These are phyloP conservation scores for Euphydryas editha DNA, from an alignment of 2,888 invertebrate genomes.

Conservation along the genomic window DNA sequence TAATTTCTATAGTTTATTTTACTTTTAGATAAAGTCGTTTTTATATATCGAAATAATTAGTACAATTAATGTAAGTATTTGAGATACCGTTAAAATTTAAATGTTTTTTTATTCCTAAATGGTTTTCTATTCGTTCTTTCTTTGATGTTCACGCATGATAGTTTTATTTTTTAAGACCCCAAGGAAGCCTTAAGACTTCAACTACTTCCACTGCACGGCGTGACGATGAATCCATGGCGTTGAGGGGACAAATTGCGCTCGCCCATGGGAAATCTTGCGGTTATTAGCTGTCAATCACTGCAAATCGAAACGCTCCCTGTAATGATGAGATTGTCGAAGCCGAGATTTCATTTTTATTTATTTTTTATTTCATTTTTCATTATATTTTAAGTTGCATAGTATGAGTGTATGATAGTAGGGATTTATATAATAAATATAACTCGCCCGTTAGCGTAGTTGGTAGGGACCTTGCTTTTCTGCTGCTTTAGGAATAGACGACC, in stretches of 20 bases:
- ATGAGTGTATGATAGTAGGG: not conserved
- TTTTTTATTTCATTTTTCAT: not conserved
- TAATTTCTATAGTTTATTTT: too few relatives aligned
- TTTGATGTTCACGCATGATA: too few relatives aligned
- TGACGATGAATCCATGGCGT: slow-evolving; percentile 30
- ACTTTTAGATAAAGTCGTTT: too few relatives aligned
- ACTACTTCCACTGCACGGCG: slow-evolving; percentile 25
- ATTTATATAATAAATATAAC: too few relatives aligned
- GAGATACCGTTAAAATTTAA: too few relatives aligned
- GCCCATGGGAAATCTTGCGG: slow-evolving; percentile 73
- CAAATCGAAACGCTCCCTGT: slow-evolving; percentile 40
- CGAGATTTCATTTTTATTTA: slow-evolving; percentile 30
- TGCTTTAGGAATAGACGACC: too few relatives aligned
- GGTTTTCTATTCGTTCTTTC: too few relatives aligned
- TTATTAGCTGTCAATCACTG: slow-evolving; percentile 79
- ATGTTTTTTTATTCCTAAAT: too few relatives aligned
- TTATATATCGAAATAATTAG: too few relatives aligned
- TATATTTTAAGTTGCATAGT: not conserved
- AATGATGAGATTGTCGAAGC: slow-evolving; percentile 28
- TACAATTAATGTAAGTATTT: too few relatives aligned
- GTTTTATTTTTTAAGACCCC: not conserved
- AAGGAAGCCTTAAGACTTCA: slow-evolving; percentile 23
- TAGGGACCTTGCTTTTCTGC: too few relatives aligned
- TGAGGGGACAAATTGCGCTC: slow-evolving; percentile 64
- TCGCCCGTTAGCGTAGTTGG: too few relatives aligned